Conservation (phyloP, 2,888 invertebrate species). For the Zaprionus lineosus region DNA sequence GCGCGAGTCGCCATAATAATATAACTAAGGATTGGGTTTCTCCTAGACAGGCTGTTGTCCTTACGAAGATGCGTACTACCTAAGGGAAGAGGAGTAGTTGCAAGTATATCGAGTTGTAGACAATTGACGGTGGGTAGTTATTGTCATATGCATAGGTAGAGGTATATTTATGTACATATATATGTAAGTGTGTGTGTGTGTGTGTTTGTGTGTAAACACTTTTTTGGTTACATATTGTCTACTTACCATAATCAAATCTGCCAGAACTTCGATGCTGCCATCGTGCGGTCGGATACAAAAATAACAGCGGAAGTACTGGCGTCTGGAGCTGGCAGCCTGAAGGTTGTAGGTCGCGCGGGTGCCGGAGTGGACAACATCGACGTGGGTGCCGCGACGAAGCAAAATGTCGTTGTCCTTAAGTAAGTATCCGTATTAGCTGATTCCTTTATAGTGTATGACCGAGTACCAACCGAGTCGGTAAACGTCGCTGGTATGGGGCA, state of each 20-base stretch:
- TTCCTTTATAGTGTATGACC: background rate
- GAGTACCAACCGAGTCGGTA: no score
- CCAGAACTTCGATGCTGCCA: conserved; percentile 94
- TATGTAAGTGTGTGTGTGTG: background rate
- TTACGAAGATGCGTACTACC: no score
- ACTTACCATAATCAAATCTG: conserved; percentile 19
- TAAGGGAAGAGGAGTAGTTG: no score
- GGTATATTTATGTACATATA: background rate
- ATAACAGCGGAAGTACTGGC: conserved; percentile 93
- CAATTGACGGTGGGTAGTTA: no score
- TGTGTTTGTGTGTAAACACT: background rate
- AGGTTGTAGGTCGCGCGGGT: conserved; percentile 97
- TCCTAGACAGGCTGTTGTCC: no score
- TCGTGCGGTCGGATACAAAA: conserved; percentile 97
- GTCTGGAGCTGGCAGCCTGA: conserved; percentile 87
- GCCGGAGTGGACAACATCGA: conserved; percentile 99
- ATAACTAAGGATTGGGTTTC: no score
- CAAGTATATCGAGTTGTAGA: no score
- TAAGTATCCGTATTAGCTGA: conserved; percentile 84
- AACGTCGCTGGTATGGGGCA: no score
- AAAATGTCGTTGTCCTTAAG: conserved; percentile 96
- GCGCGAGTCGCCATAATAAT: no score
- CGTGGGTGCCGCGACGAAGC: conserved; percentile 90
- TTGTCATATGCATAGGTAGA: background rate
- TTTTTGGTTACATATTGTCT: conserved; percentile 3